Evolutionary conservation across 2,888 invertebrate species (phyloP).

Genomic region (Tyria jacobaeae): DNA sequence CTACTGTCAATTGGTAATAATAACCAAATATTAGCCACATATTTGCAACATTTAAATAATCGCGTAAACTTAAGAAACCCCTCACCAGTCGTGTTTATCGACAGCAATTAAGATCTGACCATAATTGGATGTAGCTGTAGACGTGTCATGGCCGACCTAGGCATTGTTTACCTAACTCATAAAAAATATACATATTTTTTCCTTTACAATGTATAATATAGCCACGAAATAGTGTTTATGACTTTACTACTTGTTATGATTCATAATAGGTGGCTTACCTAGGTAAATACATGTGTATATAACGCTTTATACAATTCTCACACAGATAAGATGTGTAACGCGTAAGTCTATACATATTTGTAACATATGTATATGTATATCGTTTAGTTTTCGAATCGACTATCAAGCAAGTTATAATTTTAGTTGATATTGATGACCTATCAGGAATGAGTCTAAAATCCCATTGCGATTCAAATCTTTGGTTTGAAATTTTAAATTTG

Average conservation of each 20-base stretch:
- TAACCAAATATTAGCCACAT: background rate
- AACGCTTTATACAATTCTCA: background rate
- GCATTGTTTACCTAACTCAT: slow-evolving; percentile 28
- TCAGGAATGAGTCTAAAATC: too few relatives aligned
- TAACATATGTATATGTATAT: background rate
- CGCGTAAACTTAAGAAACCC: slow-evolving; percentile 7
- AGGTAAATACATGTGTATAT: background rate
- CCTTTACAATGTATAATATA: slow-evolving; percentile 21
- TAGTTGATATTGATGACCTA: too few relatives aligned
- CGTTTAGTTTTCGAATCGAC: background rate
- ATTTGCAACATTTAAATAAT: background rate
- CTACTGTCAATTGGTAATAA: background rate
- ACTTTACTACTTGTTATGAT: slow-evolving; percentile 1
- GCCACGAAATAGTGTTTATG: slow-evolving; percentile 32
- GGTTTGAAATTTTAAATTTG: background rate
- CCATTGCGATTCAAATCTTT: background rate
- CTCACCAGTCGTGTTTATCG: slow-evolving; percentile 9
- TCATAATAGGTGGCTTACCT: background rate
- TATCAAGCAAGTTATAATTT: background rate
- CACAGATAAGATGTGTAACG: background rate
- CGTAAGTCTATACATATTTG: background rate
- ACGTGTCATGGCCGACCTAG: slow-evolving; percentile 35
- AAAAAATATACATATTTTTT: slow-evolving; percentile 37
- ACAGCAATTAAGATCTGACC: slow-evolving; percentile 24
- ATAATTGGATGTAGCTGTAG: slow-evolving; percentile 37